These are phyloP conservation scores for Anarrhichthys ocellatus DNA, from an alignment of 2,113 vertebrate species.

Conservation along the genomic window DNA sequence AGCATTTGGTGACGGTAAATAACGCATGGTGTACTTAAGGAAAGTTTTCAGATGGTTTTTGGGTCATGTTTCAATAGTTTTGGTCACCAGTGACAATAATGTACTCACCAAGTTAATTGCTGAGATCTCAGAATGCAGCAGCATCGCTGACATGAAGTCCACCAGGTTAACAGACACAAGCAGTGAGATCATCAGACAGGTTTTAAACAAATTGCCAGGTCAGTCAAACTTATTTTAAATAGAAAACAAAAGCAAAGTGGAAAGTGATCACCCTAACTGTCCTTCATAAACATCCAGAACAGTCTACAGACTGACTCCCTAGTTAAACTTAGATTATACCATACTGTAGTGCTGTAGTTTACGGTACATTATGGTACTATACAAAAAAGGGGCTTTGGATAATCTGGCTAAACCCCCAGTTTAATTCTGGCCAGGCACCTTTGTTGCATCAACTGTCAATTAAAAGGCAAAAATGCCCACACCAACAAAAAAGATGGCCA, in stretches of 20 bases:
- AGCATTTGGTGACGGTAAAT: not conserved
- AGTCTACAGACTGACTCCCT: too few species aligned
- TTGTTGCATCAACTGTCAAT: not conserved
- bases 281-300: not conserved
- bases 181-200: too few species aligned
- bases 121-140: not conserved
- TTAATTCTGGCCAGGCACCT: not conserved
- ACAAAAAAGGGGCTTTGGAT: not conserved
- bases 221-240: not conserved
- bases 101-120: not conserved
- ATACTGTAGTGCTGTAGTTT: too few species aligned
- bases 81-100: not conserved
- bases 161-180: too few species aligned
- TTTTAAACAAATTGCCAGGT: too few species aligned
- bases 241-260: not conserved
- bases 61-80: not conserved
- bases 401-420: not conserved
- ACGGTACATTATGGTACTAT: not conserved
- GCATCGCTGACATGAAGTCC: too few species aligned
- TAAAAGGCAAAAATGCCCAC: not conserved
- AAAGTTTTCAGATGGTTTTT: not conserved
- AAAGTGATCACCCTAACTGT: not conserved
- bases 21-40: not conserved
- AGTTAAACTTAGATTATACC: too few species aligned
- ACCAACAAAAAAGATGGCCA: not conserved